Percentiles rank a stretch among this genome's conserved stretches.
Evolutionary conservation across 2,888 invertebrate genomes (phyloP).

Genomic region (Drosophila antonietae): DNA sequence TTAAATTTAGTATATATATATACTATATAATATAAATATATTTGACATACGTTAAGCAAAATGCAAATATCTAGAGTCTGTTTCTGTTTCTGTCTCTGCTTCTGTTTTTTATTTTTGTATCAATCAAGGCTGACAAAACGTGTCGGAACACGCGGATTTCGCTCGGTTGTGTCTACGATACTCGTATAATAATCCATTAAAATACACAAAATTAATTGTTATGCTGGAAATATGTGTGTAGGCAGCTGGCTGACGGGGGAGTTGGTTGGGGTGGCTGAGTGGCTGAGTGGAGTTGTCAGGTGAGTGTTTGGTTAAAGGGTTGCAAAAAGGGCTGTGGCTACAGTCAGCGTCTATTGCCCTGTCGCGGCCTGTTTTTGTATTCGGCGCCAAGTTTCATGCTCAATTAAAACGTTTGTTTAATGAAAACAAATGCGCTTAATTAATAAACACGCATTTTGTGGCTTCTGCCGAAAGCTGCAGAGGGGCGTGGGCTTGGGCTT

Average conservation of each 20-base stretch:
- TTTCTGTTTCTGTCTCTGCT: not conserved
- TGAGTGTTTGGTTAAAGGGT: conserved; percentile 19
- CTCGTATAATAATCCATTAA: conserved; percentile 68
- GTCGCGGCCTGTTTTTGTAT: conserved; percentile 46
- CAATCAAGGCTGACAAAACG: conserved; percentile 49
- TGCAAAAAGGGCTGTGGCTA: conserved; percentile 34
- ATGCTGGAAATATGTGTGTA: conserved; percentile 68
- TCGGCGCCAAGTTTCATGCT: conserved; percentile 82
- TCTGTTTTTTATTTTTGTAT: conserved; percentile 25
- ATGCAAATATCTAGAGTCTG: not conserved
- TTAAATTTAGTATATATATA: no score
- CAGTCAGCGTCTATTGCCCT: conserved; percentile 62
- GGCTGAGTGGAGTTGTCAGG: conserved; percentile 34
- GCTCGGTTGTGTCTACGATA: conserved; percentile 24
- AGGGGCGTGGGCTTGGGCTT: not conserved
- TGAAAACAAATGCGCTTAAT: conserved; percentile 85
- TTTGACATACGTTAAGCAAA: not conserved
- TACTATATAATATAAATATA: no score
- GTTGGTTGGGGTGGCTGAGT: not conserved
- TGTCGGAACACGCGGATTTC: conserved; percentile 46
- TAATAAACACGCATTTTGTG: conserved; percentile 85
- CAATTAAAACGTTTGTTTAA: conserved; percentile 84
- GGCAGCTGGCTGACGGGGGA: conserved; percentile 18
- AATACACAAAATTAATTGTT: conserved; percentile 83
- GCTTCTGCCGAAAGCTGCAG: conserved; percentile 61